phyloP scores from a whole-genome alignment of 2,797 vertebrate genomes.

The Pantherophis alleghaniensis region DNA sequence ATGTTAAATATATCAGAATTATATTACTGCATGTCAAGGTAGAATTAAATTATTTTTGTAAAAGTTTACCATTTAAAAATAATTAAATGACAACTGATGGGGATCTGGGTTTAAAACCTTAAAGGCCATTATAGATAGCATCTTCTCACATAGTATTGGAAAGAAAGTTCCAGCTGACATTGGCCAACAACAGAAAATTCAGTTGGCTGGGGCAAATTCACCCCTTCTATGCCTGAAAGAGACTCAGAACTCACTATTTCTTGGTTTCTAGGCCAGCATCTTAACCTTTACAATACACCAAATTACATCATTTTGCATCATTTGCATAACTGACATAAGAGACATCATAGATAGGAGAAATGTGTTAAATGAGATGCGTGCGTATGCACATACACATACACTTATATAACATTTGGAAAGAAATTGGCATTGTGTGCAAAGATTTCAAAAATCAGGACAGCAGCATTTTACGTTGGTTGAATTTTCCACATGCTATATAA shows the following conservation, averaged over 20 bases:
- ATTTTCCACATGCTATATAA: not conserved
- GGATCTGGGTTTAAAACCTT: not conserved
- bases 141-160: not conserved
- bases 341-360: not conserved
- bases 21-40: not conserved
- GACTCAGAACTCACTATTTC: not conserved
- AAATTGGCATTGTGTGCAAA: not conserved
- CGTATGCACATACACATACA: rapidly evolving
- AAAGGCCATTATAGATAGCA: not conserved
- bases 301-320: not conserved
- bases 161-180: not conserved
- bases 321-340: not conserved
- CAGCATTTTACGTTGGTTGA: not conserved
- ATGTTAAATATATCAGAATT: not conserved
- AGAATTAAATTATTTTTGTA: not conserved
- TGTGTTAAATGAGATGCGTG: not conserved
- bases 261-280: not conserved
- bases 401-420: not conserved
- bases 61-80: not conserved
- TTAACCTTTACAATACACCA: not conserved
- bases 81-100: not conserved
- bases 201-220: not conserved
- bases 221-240: not conserved
- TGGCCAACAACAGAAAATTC: not conserved
- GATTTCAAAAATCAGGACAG: not conserved